Conservation (phyloP, 2,797 vertebrate species). For the Acrossocheilus wenchowensis region DNA sequence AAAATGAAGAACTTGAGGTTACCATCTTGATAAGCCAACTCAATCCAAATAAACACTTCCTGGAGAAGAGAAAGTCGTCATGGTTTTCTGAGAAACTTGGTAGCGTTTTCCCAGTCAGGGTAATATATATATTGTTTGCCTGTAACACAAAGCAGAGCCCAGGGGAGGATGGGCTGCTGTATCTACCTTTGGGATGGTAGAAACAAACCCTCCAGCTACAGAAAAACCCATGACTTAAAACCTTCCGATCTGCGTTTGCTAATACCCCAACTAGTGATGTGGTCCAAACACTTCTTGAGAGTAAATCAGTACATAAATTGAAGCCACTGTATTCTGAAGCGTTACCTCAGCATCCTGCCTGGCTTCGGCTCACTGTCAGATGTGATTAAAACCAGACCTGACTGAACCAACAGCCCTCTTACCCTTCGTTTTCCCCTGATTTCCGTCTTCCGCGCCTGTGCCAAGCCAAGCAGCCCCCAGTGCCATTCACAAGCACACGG, state of each 20-base stretch:
- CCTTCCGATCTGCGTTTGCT: neutral
- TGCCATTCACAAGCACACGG: slow-evolving; percentile 42
- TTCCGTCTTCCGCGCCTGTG: slow-evolving; percentile 25
- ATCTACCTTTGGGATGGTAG: slow-evolving; percentile 6
- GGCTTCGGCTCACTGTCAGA: slow-evolving; percentile 23
- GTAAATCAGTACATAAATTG: slow-evolving; percentile 7
- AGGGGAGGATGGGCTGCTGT: slow-evolving; percentile 43
- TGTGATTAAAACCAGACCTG: slow-evolving; percentile 44
- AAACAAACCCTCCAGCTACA: neutral
- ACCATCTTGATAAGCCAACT: neutral
- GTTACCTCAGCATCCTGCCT: slow-evolving; percentile 36
- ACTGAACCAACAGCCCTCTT: slow-evolving; percentile 30
- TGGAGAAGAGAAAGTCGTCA: slow-evolving; percentile 10
- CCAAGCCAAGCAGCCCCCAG: slow-evolving; percentile 5
- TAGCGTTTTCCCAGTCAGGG: neutral
- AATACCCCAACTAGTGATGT: neutral
- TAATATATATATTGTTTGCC: slow-evolving; percentile 6
- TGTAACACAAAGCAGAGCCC: slow-evolving; percentile 22
- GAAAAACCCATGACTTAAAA: neutral
- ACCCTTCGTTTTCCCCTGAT: slow-evolving; percentile 35
- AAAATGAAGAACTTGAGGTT: neutral
- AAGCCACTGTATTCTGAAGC: slow-evolving; percentile 1
- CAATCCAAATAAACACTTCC: slow-evolving; percentile 18
- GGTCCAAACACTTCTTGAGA: slow-evolving; percentile 1
- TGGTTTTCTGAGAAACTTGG: slow-evolving; percentile 11